Percentiles rank a stretch among this genome's conserved stretches.
These are phyloP conservation scores for Leptinotarsa undecemlineata DNA, from an alignment of 1,140 invertebrate genomes.

Conservation along the genomic window DNA sequence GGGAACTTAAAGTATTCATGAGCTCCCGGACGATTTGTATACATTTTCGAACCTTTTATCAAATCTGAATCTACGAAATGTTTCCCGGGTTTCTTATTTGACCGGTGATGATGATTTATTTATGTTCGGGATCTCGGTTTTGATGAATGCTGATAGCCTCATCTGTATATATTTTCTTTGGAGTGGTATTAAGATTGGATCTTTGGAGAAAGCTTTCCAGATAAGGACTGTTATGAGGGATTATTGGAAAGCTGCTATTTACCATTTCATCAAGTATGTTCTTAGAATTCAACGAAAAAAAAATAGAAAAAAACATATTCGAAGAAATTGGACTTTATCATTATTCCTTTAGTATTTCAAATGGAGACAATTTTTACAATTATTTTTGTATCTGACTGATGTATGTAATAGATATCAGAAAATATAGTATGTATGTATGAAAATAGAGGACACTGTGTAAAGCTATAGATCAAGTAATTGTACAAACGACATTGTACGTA, in stretches of 20 bases:
- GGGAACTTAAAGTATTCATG: slow-evolving; percentile 32
- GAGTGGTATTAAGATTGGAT: background rate
- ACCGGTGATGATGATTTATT: slow-evolving; percentile 14
- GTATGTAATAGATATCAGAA: no score
- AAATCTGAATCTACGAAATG: slow-evolving; percentile 28
- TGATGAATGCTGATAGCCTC: slow-evolving; percentile 5
- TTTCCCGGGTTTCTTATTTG: slow-evolving; percentile 17
- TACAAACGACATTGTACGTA: no score
- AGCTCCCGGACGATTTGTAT: slow-evolving; percentile 32
- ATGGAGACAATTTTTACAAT: no score
- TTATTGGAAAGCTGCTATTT: background rate
- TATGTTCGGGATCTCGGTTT: background rate
- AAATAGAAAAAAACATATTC: no score
- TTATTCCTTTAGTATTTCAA: no score
- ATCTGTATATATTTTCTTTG: background rate
- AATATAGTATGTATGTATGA: no score
- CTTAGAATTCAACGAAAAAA: no score
- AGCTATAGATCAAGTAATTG: no score
- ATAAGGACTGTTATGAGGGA: background rate
- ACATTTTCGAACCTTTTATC: slow-evolving; percentile 34
- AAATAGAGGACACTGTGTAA: no score
- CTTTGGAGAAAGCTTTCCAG: background rate
- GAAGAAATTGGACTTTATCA: no score
- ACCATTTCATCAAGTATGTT: no score
- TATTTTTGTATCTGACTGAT: no score